A percentile compares a stretch with the other conserved stretches of the same genome.
phyloP scores from a whole-genome alignment of 1,140 invertebrate species.

The Euborellia annulipes region DNA sequence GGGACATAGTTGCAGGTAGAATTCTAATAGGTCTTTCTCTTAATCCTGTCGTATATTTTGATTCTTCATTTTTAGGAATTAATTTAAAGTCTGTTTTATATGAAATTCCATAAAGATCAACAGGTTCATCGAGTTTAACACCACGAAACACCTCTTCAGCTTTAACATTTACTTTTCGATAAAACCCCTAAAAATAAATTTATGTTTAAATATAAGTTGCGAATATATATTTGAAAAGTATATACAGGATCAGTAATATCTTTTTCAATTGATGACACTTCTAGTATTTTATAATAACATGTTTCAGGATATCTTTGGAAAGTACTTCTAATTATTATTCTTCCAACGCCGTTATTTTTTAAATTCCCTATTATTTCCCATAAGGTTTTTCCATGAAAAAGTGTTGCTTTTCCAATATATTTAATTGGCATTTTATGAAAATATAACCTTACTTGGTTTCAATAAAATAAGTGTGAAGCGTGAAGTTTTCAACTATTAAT shows the following conservation, averaged over 20 bases:
- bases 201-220: neutral
- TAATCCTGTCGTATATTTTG: constrained; percentile 31
- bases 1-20: constrained; percentile 43
- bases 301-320: constrained; percentile 59
- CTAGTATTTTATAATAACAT: constrained; percentile 56
- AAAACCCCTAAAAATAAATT: constrained; percentile 28
- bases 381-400: constrained; percentile 58
- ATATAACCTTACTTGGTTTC: too few species aligned
- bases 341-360: constrained; percentile 64
- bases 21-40: constrained; percentile 6
- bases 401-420: constrained; percentile 53
- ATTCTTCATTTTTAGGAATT: constrained; percentile 59
- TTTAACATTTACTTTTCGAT: constrained; percentile 44
- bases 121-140: constrained; percentile 31
- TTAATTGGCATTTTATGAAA: constrained; percentile 40
- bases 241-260: constrained; percentile 18
- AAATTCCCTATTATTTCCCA: constrained; percentile 74
- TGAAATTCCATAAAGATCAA: constrained; percentile 41
- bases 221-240: neutral
- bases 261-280: constrained; percentile 46
- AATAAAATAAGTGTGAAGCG: too few species aligned
- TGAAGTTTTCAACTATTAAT: too few species aligned
- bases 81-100: constrained; percentile 65
- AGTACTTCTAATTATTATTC: constrained; percentile 46
- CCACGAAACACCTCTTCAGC: constrained; percentile 62